phyloP scores from a whole-genome alignment of 53 echinoderm and acorn worm genomes.

The Actinopyga echinites region DNA sequence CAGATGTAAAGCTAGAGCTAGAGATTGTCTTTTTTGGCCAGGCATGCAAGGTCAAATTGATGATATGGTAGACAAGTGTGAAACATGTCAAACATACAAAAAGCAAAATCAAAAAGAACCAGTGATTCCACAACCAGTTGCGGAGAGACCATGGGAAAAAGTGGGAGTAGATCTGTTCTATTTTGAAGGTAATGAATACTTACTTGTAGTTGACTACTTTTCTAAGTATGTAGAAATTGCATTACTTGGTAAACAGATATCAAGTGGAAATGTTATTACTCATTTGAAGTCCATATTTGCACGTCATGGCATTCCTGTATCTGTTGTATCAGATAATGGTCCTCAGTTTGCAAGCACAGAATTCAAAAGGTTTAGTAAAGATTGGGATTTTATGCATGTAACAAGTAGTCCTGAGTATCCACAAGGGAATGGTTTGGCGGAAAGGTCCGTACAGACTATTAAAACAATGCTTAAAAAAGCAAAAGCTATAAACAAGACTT shows the following conservation, averaged over 20 bases:
- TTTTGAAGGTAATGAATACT: slow-evolving; percentile 49
- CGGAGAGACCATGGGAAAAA: slow-evolving; percentile 60
- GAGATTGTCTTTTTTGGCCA: slow-evolving; percentile 53
- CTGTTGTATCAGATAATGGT: slow-evolving; percentile 39
- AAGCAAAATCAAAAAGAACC: slow-evolving; percentile 29
- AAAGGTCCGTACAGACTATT: slow-evolving; percentile 45
- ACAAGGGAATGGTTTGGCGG: slow-evolving; percentile 62
- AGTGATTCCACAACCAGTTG: slow-evolving; percentile 45
- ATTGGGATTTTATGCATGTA: slow-evolving; percentile 1
- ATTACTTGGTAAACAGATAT: neutral
- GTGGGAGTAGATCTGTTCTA: slow-evolving; percentile 63
- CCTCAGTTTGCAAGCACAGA: slow-evolving; percentile 1
- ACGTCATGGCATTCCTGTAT: slow-evolving; percentile 58
- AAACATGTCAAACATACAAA: slow-evolving; percentile 37
- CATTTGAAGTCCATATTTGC: slow-evolving; percentile 54
- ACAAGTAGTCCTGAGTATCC: slow-evolving; percentile 54
- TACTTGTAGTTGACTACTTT: slow-evolving; percentile 58
- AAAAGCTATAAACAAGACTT: neutral
- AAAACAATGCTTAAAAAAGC: slow-evolving; percentile 45
- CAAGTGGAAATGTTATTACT: slow-evolving; percentile 12
- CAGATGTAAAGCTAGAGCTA: slow-evolving; percentile 42
- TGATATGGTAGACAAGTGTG: slow-evolving; percentile 44
- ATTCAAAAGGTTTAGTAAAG: slow-evolving; percentile 11
- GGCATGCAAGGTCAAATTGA: slow-evolving; percentile 56
- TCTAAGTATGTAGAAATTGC: slow-evolving; percentile 59